Percentiles rank a stretch among this genome's conserved stretches.
phyloP scores from a whole-genome alignment of 1,140 invertebrate species.

The Eubasilissa regina region DNA sequence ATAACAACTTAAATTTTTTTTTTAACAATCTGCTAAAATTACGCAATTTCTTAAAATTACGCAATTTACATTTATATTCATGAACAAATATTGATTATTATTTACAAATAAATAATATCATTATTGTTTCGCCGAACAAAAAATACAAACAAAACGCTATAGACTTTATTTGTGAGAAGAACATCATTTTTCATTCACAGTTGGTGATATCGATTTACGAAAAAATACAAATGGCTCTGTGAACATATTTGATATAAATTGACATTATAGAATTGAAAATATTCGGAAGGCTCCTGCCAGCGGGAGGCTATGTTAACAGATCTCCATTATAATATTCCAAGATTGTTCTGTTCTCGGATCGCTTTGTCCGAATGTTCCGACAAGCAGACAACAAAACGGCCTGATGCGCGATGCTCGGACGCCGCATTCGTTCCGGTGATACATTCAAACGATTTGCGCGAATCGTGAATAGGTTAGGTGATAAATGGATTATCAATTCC shows the following conservation, averaged over 20 bases:
- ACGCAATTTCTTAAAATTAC: too few relatives aligned
- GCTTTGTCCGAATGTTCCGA: slow-evolving; percentile 18
- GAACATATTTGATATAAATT: slow-evolving; percentile 36
- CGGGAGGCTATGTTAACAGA: slow-evolving; percentile 54
- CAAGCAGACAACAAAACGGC: not conserved
- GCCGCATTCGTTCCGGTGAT: not conserved
- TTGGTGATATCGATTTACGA: not conserved
- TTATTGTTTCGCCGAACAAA: too few relatives aligned
- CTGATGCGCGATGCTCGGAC: not conserved
- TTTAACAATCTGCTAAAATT: too few relatives aligned
- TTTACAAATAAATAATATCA: too few relatives aligned
- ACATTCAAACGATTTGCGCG: not conserved
- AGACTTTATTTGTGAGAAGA: too few relatives aligned
- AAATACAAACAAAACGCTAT: too few relatives aligned
- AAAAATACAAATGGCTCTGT: slow-evolving; percentile 1
- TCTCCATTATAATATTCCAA: slow-evolving; percentile 23
- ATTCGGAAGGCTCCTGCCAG: slow-evolving; percentile 52
- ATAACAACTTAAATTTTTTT: too few relatives aligned
- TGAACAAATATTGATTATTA: too few relatives aligned
- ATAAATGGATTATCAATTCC: slow-evolving; percentile 34
- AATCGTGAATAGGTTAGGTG: slow-evolving; percentile 14
- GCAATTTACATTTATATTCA: too few relatives aligned
- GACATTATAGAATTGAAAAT: slow-evolving; percentile 6
- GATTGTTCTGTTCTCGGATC: slow-evolving; percentile 6
- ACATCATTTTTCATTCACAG: slow-evolving; percentile 7